phyloP scores from a whole-genome alignment of 1,140 invertebrate genomes.

The Chrysopa pallens region DNA sequence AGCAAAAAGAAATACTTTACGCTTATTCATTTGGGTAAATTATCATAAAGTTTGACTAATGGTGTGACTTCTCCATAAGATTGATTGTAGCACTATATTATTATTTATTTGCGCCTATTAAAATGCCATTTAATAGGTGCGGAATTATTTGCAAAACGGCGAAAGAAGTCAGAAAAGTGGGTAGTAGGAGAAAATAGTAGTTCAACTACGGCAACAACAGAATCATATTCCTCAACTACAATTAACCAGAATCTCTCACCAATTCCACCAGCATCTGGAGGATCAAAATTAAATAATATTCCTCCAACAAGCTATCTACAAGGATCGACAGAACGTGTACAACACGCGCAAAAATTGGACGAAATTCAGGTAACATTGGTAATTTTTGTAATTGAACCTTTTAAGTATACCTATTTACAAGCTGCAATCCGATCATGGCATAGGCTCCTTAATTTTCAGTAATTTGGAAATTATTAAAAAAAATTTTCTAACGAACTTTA shows the following conservation, averaged over 20 bases:
- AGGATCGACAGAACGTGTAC: conserved; percentile 22
- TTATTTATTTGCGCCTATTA: neutral
- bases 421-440: too few relatives aligned
- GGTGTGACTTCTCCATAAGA: too few relatives aligned
- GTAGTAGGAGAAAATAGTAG: conserved; percentile 52
- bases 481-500: neutral
- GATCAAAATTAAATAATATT: conserved; percentile 15
- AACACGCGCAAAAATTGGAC: conserved; percentile 31
- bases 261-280: conserved; percentile 15
- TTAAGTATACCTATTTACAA: neutral
- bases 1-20: too few relatives aligned
- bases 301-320: conserved; percentile 24
- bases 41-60: too few relatives aligned
- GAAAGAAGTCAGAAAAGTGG: conserved; percentile 73
- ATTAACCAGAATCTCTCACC: conserved; percentile 19
- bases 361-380: conserved; percentile 32
- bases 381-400: neutral
- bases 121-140: conserved; percentile 35
- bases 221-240: conserved; percentile 22
- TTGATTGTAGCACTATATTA: too few relatives aligned
- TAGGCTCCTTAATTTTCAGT: too few relatives aligned
- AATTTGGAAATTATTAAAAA: too few relatives aligned
- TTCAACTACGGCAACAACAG: conserved; percentile 9
- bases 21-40: too few relatives aligned
- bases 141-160: conserved; percentile 70